Evolutionary conservation across 2,113 vertebrate genomes (phyloP).

Genomic region (Ptilorrhoa leucosticta): DNA sequence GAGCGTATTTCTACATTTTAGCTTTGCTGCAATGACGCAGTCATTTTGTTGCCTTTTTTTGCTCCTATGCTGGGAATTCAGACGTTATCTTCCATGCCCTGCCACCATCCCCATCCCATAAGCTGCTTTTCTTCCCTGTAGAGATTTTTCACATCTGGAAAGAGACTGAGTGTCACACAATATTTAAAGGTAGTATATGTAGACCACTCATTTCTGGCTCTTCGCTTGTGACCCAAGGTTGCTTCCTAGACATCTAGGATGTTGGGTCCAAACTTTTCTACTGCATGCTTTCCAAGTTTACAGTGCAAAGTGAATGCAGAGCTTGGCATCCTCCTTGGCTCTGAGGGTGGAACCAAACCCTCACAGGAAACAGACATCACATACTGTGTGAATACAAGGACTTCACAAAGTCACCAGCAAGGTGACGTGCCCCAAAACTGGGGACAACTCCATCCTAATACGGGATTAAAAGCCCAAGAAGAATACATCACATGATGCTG

Average conservation of each 20-base stretch:
- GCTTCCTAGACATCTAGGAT: neutral
- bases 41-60: neutral
- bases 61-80: neutral
- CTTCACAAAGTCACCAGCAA: neutral
- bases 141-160: neutral
- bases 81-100: neutral
- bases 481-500: neutral
- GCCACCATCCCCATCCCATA: neutral
- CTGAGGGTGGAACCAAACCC: neutral
- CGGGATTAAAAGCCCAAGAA: neutral
- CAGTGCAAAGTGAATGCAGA: neutral
- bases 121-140: neutral
- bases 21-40: neutral
- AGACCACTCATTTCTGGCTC: neutral
- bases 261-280: neutral
- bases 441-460: neutral
- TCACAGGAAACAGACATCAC: neutral
- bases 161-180: neutral
- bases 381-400: rapidly evolving
- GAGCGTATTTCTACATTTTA: neutral
- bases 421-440: neutral
- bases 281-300: neutral
- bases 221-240: neutral
- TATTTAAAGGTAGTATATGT: neutral
- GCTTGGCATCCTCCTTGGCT: neutral